Evolutionary conservation across 1,140 invertebrate species (phyloP), one percentile per base, ranked within the genome.

Genomic region (Pogonomyrmex californicus): DNA sequence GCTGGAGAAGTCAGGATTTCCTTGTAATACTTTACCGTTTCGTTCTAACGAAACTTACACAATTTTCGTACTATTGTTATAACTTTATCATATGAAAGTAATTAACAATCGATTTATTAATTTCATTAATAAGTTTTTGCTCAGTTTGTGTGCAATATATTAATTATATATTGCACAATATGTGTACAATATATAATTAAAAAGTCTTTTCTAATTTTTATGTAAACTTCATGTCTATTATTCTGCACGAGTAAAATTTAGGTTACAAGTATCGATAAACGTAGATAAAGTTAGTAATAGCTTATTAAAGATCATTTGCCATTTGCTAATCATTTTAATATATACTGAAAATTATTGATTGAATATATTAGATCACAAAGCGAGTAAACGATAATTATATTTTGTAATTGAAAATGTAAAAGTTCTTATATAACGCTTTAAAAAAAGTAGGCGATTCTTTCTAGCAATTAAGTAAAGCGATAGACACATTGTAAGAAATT

Each of bases 401-500:
- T 79, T 47, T 4, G 36, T 41, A 14, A 9, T 58, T 86, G 65
- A 88, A 86, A 87, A 86, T 82, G 86, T n/a, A 77, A 73, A 86
- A 86, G 70, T 33, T 88, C 63, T 63, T 86, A 36, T 30, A 49
- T 30, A 54, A 82, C 58, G 56, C 71, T 82, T 89, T 23, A 23
- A 23, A 23, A 23, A 23, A 23, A 23, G 0, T 23, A 23, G 23
- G 23, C 23, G 23, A 23, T 23, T 23, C 23, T 23, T 23, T 23
- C 23, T 23, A 23, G 23, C 23, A 23, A 23, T 23, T 23, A 23
- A 23, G 23, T 23, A 23, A 23, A 23, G 23, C 23, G 23, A 23
- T 23, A 89, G 30, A 75, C 68, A 87, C 23, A 65, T 81, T 65
- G 86, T 82, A 86, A 87, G 51, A 86, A 86, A 78, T 86, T 88